phyloP scores from a whole-genome alignment of 2,113 vertebrate species.

The Oxyura jamaicensis region DNA sequence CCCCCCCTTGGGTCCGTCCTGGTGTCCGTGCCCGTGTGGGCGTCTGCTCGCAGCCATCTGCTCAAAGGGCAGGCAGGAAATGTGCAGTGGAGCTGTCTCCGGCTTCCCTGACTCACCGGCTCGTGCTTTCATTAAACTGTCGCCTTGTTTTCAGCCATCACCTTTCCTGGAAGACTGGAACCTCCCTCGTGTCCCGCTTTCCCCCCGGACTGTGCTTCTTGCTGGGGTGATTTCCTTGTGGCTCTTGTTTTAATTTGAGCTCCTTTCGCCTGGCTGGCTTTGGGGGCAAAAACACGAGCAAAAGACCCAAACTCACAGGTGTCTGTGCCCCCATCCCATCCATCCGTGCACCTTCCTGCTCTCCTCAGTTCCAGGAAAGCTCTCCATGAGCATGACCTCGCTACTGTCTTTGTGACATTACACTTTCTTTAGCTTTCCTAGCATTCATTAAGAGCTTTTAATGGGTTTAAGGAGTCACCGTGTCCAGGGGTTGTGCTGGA shows the following conservation, averaged over 20 bases:
- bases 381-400: neutral
- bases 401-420: rapidly evolving
- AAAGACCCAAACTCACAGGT: neutral
- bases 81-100: neutral
- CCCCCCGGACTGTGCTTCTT: neutral
- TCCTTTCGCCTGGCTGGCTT: rapidly evolving
- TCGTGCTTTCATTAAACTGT: neutral
- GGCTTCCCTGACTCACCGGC: neutral
- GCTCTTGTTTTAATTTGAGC: neutral
- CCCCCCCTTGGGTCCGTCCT: rapidly evolving
- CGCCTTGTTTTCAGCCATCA: neutral
- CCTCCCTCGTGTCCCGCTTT: neutral
- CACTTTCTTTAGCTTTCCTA: neutral
- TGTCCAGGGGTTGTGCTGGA: neutral
- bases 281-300: neutral
- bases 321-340: neutral
- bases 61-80: constrained; percentile 9
- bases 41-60: neutral
- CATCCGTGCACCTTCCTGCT: neutral
- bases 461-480: neutral
- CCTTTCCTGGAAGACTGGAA: constrained; percentile 46
- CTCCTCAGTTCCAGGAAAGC: neutral
- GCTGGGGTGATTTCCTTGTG: neutral
- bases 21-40: neutral
- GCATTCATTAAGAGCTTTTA: neutral